Percentiles rank a stretch among this genome's conserved stretches.
phyloP scores from a whole-genome alignment of 2,888 invertebrate species.

The Dastarcus helophoroides region DNA sequence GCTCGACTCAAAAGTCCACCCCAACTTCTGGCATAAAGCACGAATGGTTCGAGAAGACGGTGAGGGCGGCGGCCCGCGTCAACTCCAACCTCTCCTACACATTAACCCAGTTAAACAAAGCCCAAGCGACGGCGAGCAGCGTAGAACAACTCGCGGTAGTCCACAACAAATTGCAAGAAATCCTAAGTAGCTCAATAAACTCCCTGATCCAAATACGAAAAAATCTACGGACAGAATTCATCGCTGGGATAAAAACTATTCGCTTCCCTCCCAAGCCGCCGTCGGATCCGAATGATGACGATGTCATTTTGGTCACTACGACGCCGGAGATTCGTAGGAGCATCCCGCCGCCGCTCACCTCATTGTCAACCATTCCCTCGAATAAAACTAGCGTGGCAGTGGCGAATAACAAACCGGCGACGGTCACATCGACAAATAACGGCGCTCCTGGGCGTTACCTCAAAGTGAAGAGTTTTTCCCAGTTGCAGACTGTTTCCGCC shows the following conservation, averaged over 20 bases:
- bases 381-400: conserved; percentile 1
- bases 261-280: conserved; percentile 39
- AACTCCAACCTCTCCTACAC: conserved; percentile 45
- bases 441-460: conserved; percentile 16
- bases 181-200: conserved; percentile 42
- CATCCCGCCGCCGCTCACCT: conserved; percentile 8
- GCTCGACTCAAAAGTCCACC: conserved; percentile 8
- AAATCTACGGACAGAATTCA: conserved; percentile 44
- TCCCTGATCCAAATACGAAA: conserved; percentile 45
- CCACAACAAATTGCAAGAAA: conserved; percentile 44
- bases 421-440: conserved; percentile 3
- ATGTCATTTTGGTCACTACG: conserved; percentile 36
- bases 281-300: conserved; percentile 39
- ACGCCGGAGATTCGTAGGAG: conserved; percentile 5
- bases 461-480: conserved; percentile 27
- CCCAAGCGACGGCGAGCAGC: conserved; percentile 39
- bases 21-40: no score
- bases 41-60: conserved; percentile 50
- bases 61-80: conserved; percentile 45
- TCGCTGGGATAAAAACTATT: conserved; percentile 37
- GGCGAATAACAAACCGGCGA: conserved; percentile 1
- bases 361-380: conserved; percentile 6
- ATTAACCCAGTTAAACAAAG: conserved; percentile 42
- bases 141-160: conserved; percentile 42
- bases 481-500: conserved; percentile 25